Conservation (phyloP, 2,113 vertebrate genomes). For the Calypte anna region DNA sequence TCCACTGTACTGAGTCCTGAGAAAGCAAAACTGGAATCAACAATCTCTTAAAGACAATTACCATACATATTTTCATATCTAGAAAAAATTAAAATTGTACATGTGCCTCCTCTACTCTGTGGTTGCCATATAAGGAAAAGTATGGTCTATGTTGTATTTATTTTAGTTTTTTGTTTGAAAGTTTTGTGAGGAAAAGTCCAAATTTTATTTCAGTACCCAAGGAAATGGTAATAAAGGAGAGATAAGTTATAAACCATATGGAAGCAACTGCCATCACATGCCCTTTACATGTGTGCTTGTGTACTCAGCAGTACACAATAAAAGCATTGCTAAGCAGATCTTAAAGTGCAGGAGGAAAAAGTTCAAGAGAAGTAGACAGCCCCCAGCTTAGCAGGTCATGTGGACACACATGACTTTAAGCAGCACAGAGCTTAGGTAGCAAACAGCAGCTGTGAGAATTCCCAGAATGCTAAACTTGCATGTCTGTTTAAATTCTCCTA, state of each 20-base stretch:
- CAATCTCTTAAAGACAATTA: neutral
- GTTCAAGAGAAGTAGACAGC: constrained; percentile 36
- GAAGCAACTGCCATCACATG: neutral
- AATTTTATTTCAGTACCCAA: neutral
- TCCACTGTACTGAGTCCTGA: neutral
- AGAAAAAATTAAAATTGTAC: neutral
- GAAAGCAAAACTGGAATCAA: neutral
- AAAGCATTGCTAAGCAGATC: constrained; percentile 22
- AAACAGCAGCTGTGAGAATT: constrained; percentile 34
- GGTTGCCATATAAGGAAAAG: neutral
- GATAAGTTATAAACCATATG: neutral
- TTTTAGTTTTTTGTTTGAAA: neutral
- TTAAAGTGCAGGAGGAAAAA: constrained; percentile 19
- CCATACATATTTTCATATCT: neutral
- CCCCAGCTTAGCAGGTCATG: constrained; percentile 48
- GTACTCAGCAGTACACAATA: neutral
- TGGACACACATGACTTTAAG: constrained; percentile 55
- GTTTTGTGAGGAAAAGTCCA: neutral
- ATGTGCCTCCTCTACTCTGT: neutral
- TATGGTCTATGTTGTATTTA: neutral
- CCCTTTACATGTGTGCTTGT: neutral
- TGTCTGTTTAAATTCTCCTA: neutral
- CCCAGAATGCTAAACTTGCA: neutral
- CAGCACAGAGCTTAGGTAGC: neutral
- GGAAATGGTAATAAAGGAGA: neutral